Evolutionary conservation across 2,113 vertebrate genomes (phyloP), one percentile per base, ranked within the genome.

Genomic region (Pygoscelis adeliae): DNA sequence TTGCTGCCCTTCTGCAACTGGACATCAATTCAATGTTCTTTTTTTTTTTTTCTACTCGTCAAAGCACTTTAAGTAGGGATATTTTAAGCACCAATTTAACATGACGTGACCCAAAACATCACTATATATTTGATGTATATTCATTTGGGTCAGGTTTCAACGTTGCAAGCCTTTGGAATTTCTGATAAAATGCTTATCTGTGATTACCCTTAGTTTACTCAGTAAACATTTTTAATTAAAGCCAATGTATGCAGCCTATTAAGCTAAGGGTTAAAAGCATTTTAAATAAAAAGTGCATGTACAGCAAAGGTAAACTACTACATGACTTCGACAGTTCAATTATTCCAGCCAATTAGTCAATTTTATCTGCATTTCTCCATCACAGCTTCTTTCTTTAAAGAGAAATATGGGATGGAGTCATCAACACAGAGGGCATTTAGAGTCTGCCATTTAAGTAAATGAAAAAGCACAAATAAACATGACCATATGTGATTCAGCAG

Each of bases 401-500:
- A 99, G 98, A 99, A 99, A 99, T 98, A 99, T 98, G 98, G 98
- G 93, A 97, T 90, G 91, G 97, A 97, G 95, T 98, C 98, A 98
- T 99, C 99, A 99, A 99, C 99, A 98, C 77, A 94, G 80, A 96
- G 92, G 97, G 96, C 98, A 98, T 99, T 99, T 98, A 99, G 98
- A 97, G 94, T 94, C 98, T 97, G 98, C 98, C 98, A 99, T 99
- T 99, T 98, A 99, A 98, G 98, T 97, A 99, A 99, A 99, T 99
- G 98, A 99, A 98, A 99, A 98, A 98, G 98, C 98, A 97, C 97
- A 98, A 98, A 98, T 98, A 99, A 99, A 99, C 98, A 97, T n/a
- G 92, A 96, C 98, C 98, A 99, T 98, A 98, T 99, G 98, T 98
- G 98, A 98, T 98, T 96, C 98, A 97, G 97, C 98, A 95, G 97